phyloP scores from a whole-genome alignment of 2,888 invertebrate species.

The Luperina nickerlii region DNA sequence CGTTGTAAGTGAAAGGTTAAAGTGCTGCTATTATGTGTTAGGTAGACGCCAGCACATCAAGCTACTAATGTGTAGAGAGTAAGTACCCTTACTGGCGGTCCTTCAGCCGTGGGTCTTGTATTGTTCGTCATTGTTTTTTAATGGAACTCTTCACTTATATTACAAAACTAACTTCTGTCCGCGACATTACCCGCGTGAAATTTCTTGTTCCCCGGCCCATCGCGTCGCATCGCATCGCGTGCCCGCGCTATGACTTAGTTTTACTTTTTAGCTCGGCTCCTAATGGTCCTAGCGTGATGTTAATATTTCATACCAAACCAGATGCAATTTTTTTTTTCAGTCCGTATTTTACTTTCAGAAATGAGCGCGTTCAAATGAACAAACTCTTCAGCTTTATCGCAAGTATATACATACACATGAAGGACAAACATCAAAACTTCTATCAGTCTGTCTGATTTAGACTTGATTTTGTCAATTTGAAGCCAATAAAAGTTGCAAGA shows the following conservation, averaged over 20 bases:
- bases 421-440: neutral
- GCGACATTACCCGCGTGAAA: neutral
- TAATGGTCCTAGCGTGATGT: too few relatives aligned
- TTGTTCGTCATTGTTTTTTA: neutral
- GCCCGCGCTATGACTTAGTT: too few relatives aligned
- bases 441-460: neutral
- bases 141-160: neutral
- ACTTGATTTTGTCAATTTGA: neutral
- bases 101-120: neutral
- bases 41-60: neutral
- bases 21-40: neutral
- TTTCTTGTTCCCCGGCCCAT: neutral
- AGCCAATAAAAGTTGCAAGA: neutral
- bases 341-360: too few relatives aligned
- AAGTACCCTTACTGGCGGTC: neutral
- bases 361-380: too few relatives aligned
- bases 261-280: too few relatives aligned
- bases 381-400: too few relatives aligned
- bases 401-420: neutral
- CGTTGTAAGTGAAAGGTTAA: conserved; percentile 9
- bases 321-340: too few relatives aligned
- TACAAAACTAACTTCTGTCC: neutral
- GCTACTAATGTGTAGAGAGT: neutral
- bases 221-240: neutral
- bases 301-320: too few relatives aligned